Evolutionary conservation across 2,797 vertebrate genomes (phyloP).

Genomic region (Pangasius djambal): DNA sequence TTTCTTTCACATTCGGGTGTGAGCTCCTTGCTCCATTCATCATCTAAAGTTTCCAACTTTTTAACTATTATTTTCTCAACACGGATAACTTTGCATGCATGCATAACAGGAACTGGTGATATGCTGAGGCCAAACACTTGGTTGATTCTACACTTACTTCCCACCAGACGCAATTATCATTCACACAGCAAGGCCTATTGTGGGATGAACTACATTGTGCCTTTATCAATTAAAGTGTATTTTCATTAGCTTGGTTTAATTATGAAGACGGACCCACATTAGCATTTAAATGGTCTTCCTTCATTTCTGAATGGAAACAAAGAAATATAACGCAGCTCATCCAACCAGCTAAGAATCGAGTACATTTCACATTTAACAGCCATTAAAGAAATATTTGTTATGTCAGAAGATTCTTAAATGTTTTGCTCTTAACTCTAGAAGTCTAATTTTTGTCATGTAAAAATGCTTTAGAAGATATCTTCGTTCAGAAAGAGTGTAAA

Average conservation of each 20-base stretch:
- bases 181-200: conserved; percentile 20
- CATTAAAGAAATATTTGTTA: conserved; percentile 7
- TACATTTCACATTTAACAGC: conserved; percentile 3
- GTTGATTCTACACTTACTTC: conserved; percentile 27
- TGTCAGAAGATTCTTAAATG: background rate
- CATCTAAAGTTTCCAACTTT: background rate
- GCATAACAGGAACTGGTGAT: background rate
- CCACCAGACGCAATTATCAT: conserved; percentile 27
- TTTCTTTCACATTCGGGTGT: background rate
- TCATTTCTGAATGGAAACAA: conserved; percentile 51
- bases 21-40: conserved; percentile 7
- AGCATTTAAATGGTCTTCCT: conserved; percentile 57
- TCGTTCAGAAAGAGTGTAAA: background rate
- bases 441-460: background rate
- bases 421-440: background rate
- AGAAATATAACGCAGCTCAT: conserved; percentile 36
- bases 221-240: conserved; percentile 45
- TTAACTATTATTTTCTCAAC: background rate
- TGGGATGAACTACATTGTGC: conserved; percentile 31
- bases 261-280: conserved; percentile 48
- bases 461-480: background rate
- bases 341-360: conserved; percentile 23
- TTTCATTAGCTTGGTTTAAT: conserved; percentile 52
- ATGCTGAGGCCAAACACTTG: background rate
- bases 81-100: background rate